phyloP scores from a whole-genome alignment of 2,797 vertebrate species.

The Propithecus deckenii region DNA sequence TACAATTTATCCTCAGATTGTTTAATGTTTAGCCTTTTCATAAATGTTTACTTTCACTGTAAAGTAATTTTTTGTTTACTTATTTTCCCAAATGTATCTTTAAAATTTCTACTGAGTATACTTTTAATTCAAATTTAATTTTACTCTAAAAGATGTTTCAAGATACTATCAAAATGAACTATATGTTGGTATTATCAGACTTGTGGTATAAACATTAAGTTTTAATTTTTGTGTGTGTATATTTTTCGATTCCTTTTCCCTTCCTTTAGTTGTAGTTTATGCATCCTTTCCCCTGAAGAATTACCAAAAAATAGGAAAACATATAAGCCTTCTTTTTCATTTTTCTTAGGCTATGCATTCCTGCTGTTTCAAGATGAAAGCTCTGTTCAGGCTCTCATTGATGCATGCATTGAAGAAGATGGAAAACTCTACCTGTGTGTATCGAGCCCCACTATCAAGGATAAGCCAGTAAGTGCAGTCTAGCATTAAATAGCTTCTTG shows the following conservation, averaged over 20 bases:
- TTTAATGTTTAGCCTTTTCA: not conserved
- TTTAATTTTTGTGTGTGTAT: not conserved
- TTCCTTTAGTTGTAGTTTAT: slow-evolving; percentile 48
- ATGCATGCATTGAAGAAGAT: slow-evolving; percentile 99
- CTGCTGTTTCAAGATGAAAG: slow-evolving; percentile 99
- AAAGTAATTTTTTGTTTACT: not conserved
- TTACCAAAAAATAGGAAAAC: not conserved
- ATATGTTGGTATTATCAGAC: not conserved
- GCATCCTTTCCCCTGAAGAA: slow-evolving; percentile 40
- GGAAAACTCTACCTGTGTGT: slow-evolving; percentile 99
- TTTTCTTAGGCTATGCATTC: slow-evolving; percentile 94
- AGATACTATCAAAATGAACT: not conserved
- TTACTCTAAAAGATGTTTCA: slow-evolving; percentile 46
- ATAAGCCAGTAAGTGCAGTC: slow-evolving; percentile 94
- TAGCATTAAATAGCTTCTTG: slow-evolving; percentile 43
- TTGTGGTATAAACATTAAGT: not conserved
- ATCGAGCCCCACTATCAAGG: slow-evolving; percentile 99
- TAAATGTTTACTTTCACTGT: not conserved
- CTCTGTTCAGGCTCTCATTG: slow-evolving; percentile 98
- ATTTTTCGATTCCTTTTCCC: not conserved
- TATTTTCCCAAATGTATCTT: slow-evolving; percentile 42
- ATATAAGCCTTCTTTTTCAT: not conserved
- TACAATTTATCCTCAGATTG: not conserved
- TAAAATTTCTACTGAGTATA: slow-evolving; percentile 31
- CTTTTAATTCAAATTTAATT: slow-evolving; percentile 44